Percentiles rank a stretch among this genome's conserved stretches.
Evolutionary conservation across 2,113 vertebrate species (phyloP).

Genomic region (Chlorocebus sabaeus): DNA sequence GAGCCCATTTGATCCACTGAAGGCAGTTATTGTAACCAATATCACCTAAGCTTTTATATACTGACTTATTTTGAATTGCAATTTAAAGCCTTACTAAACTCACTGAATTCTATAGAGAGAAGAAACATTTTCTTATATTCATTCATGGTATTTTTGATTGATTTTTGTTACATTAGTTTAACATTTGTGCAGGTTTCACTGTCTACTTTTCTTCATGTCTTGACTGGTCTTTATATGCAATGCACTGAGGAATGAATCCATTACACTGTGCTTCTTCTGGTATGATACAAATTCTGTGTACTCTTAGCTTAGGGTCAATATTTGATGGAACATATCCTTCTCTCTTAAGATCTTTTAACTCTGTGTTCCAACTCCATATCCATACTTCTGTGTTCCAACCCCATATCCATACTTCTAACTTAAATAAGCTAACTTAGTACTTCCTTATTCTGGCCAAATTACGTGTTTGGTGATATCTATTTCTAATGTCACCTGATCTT

Average conservation of each 20-base stretch:
- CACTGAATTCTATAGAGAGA: neutral
- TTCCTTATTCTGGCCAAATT: neutral
- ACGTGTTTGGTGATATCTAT: neutral
- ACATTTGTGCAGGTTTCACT: neutral
- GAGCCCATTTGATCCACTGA: neutral
- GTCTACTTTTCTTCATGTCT: neutral
- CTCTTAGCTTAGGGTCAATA: neutral
- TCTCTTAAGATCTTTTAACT: neutral
- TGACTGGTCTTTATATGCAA: neutral
- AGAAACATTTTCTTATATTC: neutral
- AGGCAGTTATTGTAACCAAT: neutral
- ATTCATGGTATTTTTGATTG: neutral
- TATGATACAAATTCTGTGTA: neutral
- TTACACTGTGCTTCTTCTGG: neutral
- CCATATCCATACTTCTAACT: conserved; percentile 10
- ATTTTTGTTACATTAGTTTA: neutral
- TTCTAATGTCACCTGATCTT: neutral
- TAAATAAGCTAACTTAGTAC: neutral
- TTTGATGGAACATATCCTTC: neutral
- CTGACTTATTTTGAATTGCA: neutral
- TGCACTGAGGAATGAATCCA: neutral
- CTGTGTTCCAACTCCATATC: too few relatives aligned
- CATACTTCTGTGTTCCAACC: neutral
- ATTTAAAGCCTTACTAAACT: conserved; percentile 3
- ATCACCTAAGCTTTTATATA: neutral